Conservation (phyloP, 2,797 vertebrate genomes). For the Hippocampus kuda region DNA sequence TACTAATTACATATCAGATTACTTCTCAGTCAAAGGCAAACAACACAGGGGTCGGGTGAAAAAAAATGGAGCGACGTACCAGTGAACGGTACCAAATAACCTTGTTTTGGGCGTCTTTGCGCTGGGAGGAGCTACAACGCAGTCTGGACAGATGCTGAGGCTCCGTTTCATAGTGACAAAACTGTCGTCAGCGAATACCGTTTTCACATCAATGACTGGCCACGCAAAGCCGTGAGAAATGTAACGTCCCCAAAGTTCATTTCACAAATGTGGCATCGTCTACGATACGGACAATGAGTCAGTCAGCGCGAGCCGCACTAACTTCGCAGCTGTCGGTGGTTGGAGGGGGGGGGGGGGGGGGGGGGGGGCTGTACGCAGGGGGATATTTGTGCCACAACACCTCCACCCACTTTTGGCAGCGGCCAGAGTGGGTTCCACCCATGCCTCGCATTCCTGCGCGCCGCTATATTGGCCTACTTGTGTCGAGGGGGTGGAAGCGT, state of each 20-base stretch:
- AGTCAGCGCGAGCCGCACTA: not conserved
- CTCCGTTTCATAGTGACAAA: not conserved
- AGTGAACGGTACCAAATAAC: not conserved
- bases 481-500: constrained; percentile 15
- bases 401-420: constrained; percentile 11
- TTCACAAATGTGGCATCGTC: not conserved
- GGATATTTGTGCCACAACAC: constrained; percentile 13
- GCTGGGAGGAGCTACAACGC: not conserved
- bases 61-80: constrained; percentile 6
- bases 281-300: not conserved
- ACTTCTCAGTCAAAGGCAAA: constrained; percentile 12
- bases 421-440: constrained; percentile 41
- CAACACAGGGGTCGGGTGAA: constrained; percentile 14
- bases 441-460: constrained; percentile 47
- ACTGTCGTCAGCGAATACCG: not conserved
- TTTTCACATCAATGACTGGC: not conserved
- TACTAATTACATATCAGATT: constrained; percentile 35
- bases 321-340: constrained; percentile 39
- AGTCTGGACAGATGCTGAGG: not conserved
- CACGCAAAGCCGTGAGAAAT: not conserved
- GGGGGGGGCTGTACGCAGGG: not conserved
- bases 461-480: constrained; percentile 42
- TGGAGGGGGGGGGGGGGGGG: not conserved
- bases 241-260: not conserved
- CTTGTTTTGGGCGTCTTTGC: not conserved